Evolutionary conservation across 1,140 invertebrate species (phyloP).

Genomic region (Hesperophylax magnus): DNA sequence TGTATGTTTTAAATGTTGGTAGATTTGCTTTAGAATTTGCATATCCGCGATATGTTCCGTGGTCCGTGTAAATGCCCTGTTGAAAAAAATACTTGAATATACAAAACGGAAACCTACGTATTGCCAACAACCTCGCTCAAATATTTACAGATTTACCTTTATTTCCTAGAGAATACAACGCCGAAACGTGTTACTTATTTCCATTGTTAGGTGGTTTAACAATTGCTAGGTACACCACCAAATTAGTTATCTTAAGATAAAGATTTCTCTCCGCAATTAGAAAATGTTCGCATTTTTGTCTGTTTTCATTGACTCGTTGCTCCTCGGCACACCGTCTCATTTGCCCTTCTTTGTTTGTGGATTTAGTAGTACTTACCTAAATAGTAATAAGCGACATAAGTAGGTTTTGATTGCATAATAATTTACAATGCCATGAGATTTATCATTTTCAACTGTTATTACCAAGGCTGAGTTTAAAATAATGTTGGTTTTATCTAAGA

Average conservation of each 20-base stretch:
- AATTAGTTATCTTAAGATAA: background rate
- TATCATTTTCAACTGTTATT: background rate
- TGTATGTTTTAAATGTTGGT: no score
- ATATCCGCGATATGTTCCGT: constrained; percentile 13
- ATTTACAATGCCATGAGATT: constrained; percentile 30
- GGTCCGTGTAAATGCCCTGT: constrained; percentile 4
- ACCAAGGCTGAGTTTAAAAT: background rate
- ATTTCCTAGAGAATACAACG: background rate
- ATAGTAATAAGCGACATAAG: constrained; percentile 5
- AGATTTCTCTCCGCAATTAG: constrained; percentile 30
- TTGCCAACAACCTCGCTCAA: constrained; percentile 1
- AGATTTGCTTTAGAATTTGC: background rate
- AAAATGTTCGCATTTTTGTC: background rate
- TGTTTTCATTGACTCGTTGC: constrained; percentile 20
- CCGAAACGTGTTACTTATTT: background rate
- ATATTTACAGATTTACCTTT: background rate
- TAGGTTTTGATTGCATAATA: constrained; percentile 33
- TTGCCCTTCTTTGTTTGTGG: constrained; percentile 13
- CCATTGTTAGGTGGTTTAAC: constrained; percentile 15
- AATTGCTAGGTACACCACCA: background rate
- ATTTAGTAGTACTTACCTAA: background rate
- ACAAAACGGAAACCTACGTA: background rate
- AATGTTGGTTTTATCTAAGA: background rate
- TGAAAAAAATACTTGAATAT: background rate
- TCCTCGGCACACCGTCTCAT: no score